phyloP scores from a whole-genome alignment of 2,797 vertebrate genomes.

The Brotula barbata region DNA sequence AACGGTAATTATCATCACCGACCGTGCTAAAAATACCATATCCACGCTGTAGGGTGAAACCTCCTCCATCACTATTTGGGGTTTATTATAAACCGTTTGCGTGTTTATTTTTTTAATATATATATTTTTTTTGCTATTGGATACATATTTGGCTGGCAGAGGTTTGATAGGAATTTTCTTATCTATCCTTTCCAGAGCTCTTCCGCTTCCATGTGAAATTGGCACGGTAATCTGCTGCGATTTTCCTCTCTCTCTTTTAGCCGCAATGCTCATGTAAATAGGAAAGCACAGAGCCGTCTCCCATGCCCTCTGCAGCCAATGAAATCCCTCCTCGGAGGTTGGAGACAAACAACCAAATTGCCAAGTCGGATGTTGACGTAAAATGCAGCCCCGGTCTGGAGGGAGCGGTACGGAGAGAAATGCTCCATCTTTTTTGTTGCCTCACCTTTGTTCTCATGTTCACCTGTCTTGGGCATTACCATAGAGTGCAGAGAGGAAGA shows the following conservation, averaged over 20 bases:
- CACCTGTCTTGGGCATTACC: constrained; percentile 31
- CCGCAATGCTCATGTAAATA: constrained; percentile 78
- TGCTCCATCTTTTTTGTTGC: constrained; percentile 33
- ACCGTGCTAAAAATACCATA: constrained; percentile 76
- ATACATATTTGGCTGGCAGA: constrained; percentile 82
- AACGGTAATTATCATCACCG: constrained; percentile 78
- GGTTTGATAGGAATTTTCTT: constrained; percentile 81
- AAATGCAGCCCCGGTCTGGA: constrained; percentile 43
- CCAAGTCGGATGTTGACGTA: constrained; percentile 57
- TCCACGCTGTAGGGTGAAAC: constrained; percentile 75
- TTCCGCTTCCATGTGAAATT: constrained; percentile 80
- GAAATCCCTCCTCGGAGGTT: constrained; percentile 63
- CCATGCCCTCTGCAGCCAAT: constrained; percentile 69
- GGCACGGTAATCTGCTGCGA: constrained; percentile 80
- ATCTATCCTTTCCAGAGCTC: constrained; percentile 83
- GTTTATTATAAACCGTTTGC: constrained; percentile 78
- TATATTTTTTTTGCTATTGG: constrained; percentile 68
- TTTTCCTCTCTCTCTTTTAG: constrained; percentile 75
- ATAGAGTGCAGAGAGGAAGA: constrained; percentile 31
- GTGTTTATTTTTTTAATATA: constrained; percentile 39
- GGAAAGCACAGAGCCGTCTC: constrained; percentile 67
- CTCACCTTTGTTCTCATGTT: constrained; percentile 29
- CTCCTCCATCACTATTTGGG: constrained; percentile 76
- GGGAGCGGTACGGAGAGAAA: constrained; percentile 37
- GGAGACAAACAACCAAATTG: constrained; percentile 66